Evolutionary conservation across 2,113 vertebrate genomes (phyloP).

Genomic region (Acinonyx jubatus): DNA sequence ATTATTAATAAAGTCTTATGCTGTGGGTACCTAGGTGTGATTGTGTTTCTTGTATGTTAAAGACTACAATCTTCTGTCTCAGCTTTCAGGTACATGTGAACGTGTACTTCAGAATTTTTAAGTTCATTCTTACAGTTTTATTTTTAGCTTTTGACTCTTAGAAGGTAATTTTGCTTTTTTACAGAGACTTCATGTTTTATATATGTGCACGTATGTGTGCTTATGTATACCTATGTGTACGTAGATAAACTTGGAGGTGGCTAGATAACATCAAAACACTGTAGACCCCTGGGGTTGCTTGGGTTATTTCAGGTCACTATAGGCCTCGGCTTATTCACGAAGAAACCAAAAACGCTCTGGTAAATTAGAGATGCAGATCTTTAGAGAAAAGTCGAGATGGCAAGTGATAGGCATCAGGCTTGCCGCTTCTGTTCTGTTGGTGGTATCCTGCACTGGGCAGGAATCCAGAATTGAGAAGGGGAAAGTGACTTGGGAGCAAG

Average conservation of each 20-base stretch:
- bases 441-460: neutral
- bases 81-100: conserved; percentile 45
- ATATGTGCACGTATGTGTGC: neutral
- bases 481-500: neutral
- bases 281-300: neutral
- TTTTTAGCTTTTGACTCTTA: conserved; percentile 45
- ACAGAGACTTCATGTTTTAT: neutral
- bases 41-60: conserved; percentile 47
- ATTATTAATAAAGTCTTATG: conserved; percentile 37
- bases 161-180: conserved; percentile 40
- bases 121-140: conserved; percentile 31
- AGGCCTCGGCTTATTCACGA: conserved; percentile 21
- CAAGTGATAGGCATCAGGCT: neutral
- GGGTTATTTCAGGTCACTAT: conserved; percentile 17
- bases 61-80: conserved; percentile 29
- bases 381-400: conserved; percentile 29
- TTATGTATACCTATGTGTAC: neutral
- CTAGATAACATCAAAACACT: neutral
- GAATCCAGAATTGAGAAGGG: conserved; percentile 17
- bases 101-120: conserved; percentile 27
- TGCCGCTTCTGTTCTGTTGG: conserved; percentile 44
- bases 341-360: neutral
- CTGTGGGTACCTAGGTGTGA: neutral
- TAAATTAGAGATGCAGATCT: conserved; percentile 41
- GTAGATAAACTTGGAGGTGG: neutral